Evolutionary conservation across 2,113 vertebrate species (phyloP), one percentile per base, ranked within the genome.

Genomic region (Cephalophus harveyi): DNA sequence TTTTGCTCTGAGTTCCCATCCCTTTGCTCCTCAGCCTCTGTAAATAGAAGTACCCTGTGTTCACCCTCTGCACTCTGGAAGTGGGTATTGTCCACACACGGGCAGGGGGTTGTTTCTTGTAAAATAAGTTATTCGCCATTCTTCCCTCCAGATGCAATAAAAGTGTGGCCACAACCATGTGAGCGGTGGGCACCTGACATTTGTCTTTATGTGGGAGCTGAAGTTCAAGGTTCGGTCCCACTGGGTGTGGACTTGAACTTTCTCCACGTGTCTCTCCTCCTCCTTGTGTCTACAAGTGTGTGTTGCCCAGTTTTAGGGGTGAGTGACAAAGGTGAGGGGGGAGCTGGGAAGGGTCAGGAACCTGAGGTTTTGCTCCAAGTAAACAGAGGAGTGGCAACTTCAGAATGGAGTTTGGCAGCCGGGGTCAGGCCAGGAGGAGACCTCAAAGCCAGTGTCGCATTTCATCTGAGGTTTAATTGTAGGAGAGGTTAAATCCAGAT

Each of bases 71-170:
- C 11, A 1, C 74, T 54, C 82, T 67, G 12, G 30, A 50, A 74
- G 23, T 2, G 85, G 86, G 50, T 76, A 36, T 46, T 27, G 67
- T 96, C 91, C 36, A 43, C 27, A 36, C 28, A 57, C 1, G 0
- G 23, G 85, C 67, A 33, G 17, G 79, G 94, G 87, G 14, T 21
- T 5, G 25, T 89, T 60, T 54, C 17, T 74, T 59, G n/a, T 93
- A 7, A 36, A 13, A 12, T 94, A 97, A 97, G 57, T 97, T 96
- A 95, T 96, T 96, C 27, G 17, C 67, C 1, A 4, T 57, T 71
- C 87, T 83, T 81, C 71, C 27, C 6, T 57, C 84, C 33, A n/a
- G 89, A 94, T 15, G 3, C 81, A 98, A 97, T 98, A 97, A 98
- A 98, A 74, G 81, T 60, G 57, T 74, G n/a, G 52, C 52, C 6